Evolutionary conservation across 2,113 vertebrate species (phyloP).

Genomic region (Petaurus breviceps): DNA sequence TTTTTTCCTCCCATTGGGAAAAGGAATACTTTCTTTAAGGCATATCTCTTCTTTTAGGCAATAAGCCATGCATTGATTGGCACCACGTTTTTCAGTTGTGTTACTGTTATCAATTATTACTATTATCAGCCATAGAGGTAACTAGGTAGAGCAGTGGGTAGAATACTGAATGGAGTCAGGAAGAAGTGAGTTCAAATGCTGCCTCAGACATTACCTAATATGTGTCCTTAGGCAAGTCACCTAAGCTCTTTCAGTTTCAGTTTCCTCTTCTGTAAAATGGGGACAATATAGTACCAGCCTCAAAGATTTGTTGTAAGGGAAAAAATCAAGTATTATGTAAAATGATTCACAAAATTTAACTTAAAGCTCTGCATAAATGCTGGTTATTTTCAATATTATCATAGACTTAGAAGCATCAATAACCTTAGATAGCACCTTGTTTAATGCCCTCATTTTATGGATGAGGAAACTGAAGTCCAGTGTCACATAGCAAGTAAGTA

Average conservation of each 20-base stretch:
- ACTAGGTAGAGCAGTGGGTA: background rate
- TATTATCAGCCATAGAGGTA: background rate
- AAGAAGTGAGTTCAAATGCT: background rate
- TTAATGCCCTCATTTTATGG: background rate
- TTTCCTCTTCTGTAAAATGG: background rate
- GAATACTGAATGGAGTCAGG: background rate
- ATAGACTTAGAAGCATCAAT: background rate
- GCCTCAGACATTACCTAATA: background rate
- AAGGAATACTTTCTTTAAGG: background rate
- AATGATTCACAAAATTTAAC: background rate
- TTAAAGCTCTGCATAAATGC: background rate
- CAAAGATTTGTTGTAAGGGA: background rate
- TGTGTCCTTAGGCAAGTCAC: background rate
- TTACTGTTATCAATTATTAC: background rate
- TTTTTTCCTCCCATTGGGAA: background rate
- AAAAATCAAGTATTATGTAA: background rate
- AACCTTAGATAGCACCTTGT: background rate
- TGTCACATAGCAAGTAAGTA: background rate
- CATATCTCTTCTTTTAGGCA: background rate
- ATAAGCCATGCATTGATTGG: background rate
- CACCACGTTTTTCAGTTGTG: background rate
- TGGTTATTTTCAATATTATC: background rate
- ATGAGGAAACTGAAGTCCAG: too few species aligned
- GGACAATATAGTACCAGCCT: background rate
- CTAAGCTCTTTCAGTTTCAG: background rate